These are phyloP conservation scores for Semotilus atromaculatus DNA, from an alignment of 2,797 vertebrate genomes.

Conservation along the genomic window DNA sequence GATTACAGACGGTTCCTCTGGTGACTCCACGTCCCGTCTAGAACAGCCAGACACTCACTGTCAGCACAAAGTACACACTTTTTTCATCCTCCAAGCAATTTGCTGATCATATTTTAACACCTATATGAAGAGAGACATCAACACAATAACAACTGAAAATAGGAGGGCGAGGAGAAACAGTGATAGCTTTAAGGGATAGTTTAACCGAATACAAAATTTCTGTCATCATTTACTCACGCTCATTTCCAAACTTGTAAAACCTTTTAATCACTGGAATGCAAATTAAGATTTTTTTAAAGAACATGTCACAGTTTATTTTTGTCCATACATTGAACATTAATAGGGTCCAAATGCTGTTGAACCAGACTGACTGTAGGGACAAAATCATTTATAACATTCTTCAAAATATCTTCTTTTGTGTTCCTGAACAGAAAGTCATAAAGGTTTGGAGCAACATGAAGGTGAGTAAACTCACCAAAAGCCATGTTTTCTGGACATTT, in stretches of 20 bases:
- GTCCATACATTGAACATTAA: neutral
- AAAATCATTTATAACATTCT: neutral
- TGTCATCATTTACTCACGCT: neutral
- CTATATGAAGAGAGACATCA: constrained; percentile 1
- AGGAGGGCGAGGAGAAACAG: neutral
- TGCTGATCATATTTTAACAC: constrained; percentile 37
- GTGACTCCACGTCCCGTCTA: constrained; percentile 65
- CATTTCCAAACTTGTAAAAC: neutral
- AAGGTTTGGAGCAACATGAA: neutral
- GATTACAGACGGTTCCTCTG: constrained; percentile 56
- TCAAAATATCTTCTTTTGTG: neutral
- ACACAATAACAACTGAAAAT: constrained; percentile 27
- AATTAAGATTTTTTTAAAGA: no score
- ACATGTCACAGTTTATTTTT: no score
- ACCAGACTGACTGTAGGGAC: neutral
- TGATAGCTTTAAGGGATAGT: neutral
- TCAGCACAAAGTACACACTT: constrained; percentile 32
- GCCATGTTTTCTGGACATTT: neutral
- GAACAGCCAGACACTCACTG: constrained; percentile 63
- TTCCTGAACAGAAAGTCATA: neutral
- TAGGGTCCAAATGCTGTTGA: neutral
- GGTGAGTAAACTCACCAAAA: neutral
- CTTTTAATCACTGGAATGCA: neutral
- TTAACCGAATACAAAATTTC: neutral
- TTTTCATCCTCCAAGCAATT: constrained; percentile 31